A percentile compares a stretch with the other conserved stretches of the same genome.
phyloP scores from a whole-genome alignment of 2,888 invertebrate genomes.

The Macrosoma leucophasiata region DNA sequence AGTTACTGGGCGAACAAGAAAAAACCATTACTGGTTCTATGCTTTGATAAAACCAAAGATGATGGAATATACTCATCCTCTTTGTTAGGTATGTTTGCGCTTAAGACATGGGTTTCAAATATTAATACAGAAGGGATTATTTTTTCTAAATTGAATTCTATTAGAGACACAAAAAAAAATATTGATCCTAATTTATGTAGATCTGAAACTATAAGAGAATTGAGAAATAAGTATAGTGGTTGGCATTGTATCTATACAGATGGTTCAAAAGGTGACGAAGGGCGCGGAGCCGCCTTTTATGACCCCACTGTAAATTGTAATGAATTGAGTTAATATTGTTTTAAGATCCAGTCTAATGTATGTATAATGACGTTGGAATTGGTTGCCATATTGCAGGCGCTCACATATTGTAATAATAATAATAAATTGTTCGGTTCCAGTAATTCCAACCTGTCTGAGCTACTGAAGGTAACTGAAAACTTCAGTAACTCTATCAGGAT shows the following conservation, averaged over 20 bases:
- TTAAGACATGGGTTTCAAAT: not conserved
- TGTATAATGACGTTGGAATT: too few relatives aligned
- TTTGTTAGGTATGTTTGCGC: not conserved
- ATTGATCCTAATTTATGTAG: not conserved
- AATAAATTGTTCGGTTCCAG: too few relatives aligned
- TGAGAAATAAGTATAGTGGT: not conserved
- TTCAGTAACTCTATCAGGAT: too few relatives aligned
- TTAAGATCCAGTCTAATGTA: too few relatives aligned
- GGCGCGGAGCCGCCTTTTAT: not conserved
- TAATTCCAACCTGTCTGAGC: too few relatives aligned
- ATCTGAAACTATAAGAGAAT: not conserved
- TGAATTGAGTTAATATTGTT: too few relatives aligned
- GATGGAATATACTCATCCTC: not conserved
- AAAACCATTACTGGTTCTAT: not conserved
- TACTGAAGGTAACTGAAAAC: too few relatives aligned
- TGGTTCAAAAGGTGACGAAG: not conserved
- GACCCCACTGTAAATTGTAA: too few relatives aligned
- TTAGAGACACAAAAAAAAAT: not conserved
- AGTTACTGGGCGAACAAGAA: not conserved
- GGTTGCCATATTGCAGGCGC: too few relatives aligned
- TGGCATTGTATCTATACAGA: not conserved
- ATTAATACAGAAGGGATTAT: not conserved
- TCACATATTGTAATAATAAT: too few relatives aligned
- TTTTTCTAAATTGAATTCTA: not conserved
- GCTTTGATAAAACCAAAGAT: not conserved